Conservation (phyloP, 2,797 vertebrate genomes). For the Gymnodraco acuticeps region DNA sequence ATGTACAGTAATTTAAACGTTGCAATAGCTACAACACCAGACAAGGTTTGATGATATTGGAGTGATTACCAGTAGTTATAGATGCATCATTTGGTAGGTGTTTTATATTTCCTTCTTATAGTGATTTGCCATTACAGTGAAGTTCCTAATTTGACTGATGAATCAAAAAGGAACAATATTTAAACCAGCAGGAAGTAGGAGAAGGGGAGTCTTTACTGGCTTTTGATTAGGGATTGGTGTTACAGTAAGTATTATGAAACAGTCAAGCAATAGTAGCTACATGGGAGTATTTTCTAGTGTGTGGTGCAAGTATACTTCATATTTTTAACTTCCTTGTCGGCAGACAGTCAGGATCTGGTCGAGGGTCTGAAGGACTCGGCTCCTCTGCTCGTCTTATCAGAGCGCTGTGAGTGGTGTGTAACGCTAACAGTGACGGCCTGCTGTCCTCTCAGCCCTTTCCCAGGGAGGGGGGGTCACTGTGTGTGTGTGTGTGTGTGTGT, state of each 20-base stretch:
- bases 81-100: background rate
- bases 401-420: constrained; percentile 69
- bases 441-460: constrained; percentile 73
- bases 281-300: too few species aligned
- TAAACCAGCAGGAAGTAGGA: background rate
- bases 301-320: background rate
- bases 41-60: too few species aligned
- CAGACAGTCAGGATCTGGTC: constrained; percentile 23
- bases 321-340: background rate
- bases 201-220: background rate
- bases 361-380: constrained; percentile 47
- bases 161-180: background rate
- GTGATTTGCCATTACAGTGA: background rate
- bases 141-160: background rate
- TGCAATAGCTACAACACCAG: background rate
- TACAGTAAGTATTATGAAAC: background rate
- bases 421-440: constrained; percentile 67
- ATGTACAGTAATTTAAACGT: background rate
- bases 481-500: constrained; percentile 19
- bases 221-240: background rate
- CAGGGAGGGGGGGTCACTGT: constrained; percentile 64
- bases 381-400: constrained; percentile 75
- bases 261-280: too few species aligned
- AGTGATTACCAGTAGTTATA: too few species aligned
- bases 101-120: background rate